Base-by-base conservation (phyloP, 2,113 vertebrate species). In the Dasyornis broadbenti region DNA sequence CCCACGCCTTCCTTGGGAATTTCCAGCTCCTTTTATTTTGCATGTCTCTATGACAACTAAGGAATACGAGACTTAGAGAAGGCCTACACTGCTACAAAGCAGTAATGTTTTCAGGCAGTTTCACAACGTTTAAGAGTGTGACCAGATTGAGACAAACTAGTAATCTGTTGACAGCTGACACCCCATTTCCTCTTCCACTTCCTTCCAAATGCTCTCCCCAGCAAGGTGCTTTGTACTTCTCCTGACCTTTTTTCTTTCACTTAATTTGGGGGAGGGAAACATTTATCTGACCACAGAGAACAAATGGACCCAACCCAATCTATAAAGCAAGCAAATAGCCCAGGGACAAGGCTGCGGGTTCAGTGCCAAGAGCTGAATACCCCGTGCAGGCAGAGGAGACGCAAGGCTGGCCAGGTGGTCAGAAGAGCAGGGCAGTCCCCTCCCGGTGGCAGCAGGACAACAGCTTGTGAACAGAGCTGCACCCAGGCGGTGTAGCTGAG, bases 21-120 rank as follows among this genome's bases (percentile, higher is more conserved):
- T 88, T 95, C 79, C 45, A 78, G 39, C 35, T 93, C 68, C 50
- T 70, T 90, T 92, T 81, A 89, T 89, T 92, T 94, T 84, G 42
- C 86, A 75, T 7, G 75, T 96, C 90, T 90, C 96, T 94, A 96
- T 95, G 94, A 94, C 96, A 96, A 97, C 95, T 71, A 40, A 13
- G 92, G 52, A 68, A 78, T 2, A 76, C 39, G 44, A 81, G 61
- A 53, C 39, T 33, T 45, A 23, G 49, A 73, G 40, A 72, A 76
- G 85, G 90, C 90, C 85, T 82, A 19, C 18, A 45, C 8, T 11
- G 71, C 79, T 50, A 56, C 71, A 86, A 53, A 72, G 71, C 85
- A 53, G 23, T 1, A 28, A 59, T n/a, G 49, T 1, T 21, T 61
- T 79, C 6, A 53, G 53, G 49, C 3, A 1, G 12, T 18, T 90